Base-by-base conservation (phyloP, 2,113 vertebrate species). In the Lepus europaeus region DNA sequence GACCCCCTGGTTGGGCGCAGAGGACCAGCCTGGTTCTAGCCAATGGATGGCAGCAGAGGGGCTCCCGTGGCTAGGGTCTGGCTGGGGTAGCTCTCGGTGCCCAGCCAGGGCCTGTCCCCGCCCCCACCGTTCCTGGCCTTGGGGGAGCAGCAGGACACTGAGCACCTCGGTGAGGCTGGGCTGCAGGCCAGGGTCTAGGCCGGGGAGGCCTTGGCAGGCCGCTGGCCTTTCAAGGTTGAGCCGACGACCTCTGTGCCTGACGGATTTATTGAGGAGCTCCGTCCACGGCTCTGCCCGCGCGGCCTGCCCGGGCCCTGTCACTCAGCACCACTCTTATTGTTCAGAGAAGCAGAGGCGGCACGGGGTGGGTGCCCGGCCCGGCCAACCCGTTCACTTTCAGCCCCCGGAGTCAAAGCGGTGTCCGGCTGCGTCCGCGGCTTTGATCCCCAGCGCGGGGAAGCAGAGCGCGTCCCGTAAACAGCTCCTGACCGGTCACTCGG, bases 361-460 rank as follows among this genome's bases (percentile, higher is more conserved):
- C 0, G 0, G 64, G 77, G 45, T 0, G 36, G 45, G 84, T 0
- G 2, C 9, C 0, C 0, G 0, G 89, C 68, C 61, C n/a, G 16
- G 59, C 87, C 95, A 76, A 77, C 79, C 82, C 0, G 73, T 36
- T 84, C 92, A 51, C 85, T 95, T 96, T 92, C 93, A 95, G 93
- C 69, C 69, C 45, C 90, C 78, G 56, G 63, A 96, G 95, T 96
- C 95, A 90, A 88, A 91, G 88, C 6, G 2, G 63, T 8, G 63
- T 93, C 72, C 79, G 10, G 94, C 94, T 90, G 94, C 20, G 79
- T 76, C 96, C 64, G 93, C 7, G 29, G 77, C 36, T 76, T 95
- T 97, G 98, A 97, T 97, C 95, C 76, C 97, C 90, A 93, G 96
- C 96, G 39, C 64, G 80, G 91, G 95, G 96, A 96, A 92, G 91